These are phyloP conservation scores for Doryteuthis pealeii DNA, from an alignment of 1,140 invertebrate species.

Conservation along the genomic window DNA sequence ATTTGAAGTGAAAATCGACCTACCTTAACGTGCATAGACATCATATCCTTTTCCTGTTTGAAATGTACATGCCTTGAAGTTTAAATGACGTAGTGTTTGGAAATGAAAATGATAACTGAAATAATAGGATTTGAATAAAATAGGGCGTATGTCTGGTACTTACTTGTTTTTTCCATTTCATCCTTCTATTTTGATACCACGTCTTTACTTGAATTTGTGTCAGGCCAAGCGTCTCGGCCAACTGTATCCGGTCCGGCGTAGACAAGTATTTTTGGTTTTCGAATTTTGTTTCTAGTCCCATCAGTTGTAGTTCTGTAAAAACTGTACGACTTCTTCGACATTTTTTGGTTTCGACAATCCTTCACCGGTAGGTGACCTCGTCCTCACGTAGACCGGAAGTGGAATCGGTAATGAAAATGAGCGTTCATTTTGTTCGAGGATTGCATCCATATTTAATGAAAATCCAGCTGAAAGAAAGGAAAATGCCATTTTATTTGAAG, in stretches of 20 bases:
- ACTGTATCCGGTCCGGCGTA: slow-evolving; percentile 92
- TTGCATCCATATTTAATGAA: slow-evolving; percentile 24
- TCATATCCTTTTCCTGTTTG: too few species aligned
- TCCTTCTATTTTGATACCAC: slow-evolving; percentile 60
- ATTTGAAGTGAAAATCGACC: too few species aligned
- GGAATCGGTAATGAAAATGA: slow-evolving; percentile 44
- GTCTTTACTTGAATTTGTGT: slow-evolving; percentile 88
- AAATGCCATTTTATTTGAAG: neutral
- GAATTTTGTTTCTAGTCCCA: slow-evolving; percentile 81
- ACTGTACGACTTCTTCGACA: slow-evolving; percentile 54
- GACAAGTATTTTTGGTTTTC: slow-evolving; percentile 95
- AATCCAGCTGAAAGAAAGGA: slow-evolving; percentile 16
- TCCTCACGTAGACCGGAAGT: slow-evolving; percentile 55
- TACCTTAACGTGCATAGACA: too few species aligned
- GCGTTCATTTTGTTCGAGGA: slow-evolving; percentile 17
- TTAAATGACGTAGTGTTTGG: too few species aligned
- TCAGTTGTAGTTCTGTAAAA: slow-evolving; percentile 56
- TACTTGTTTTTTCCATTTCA: slow-evolving; percentile 62
- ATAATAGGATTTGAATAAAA: too few species aligned
- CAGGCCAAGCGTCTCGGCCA: slow-evolving; percentile 87
- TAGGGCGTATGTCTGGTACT: too few species aligned
- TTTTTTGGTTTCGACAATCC: slow-evolving; percentile 43
- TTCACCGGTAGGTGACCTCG: slow-evolving; percentile 42
- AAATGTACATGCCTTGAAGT: too few species aligned
- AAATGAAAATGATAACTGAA: too few species aligned